Evolutionary conservation across 2,113 vertebrate species (phyloP), one percentile per base, ranked within the genome.

Genomic region (Archocentrus centrarchus): DNA sequence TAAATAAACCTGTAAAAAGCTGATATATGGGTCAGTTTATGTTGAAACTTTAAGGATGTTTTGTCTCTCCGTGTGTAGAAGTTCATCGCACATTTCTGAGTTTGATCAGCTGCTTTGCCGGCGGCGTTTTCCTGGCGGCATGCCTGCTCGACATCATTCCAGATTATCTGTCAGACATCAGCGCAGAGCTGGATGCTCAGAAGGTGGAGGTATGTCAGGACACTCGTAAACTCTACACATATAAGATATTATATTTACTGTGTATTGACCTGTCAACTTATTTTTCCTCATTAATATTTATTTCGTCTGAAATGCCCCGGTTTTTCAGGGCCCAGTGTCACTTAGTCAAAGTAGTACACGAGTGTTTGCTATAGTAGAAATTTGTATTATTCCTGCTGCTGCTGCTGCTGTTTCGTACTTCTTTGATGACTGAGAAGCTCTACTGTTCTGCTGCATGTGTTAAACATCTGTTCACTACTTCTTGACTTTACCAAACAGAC

Each of bases 131-230:
- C 84, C 91, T 97, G 70, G 94, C 96, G 18, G 94, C 97, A 70
- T 97, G 97, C 95, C 89, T 97, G n/a, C 93, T 97, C 37, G 97
- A 97, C 93, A 95, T 97, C 81, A 93, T 97, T 84, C 97, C 97
- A 11, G 96, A 97, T 89, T 97, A 97, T 81, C 89, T 97, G 85
- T 91, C 93, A 1, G 96, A 96, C 91, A 96, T 97, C 62, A 93
- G 62, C 2, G n/a, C 39, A 0, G 95, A 93, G 77, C 89, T 97
- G 85, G 32, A 86, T 1, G 82, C 62, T 22, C 91, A 59, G 58
- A 57, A 22, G 14, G 55, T 94, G 47, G 80, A 95, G 86, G 96
- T 97, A 86, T 24, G 88, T 83, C 3, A 0, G 27, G 32, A 30
- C 20, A 27, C 57, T 27, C 57, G 2, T 18, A 27, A 70, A 30